phyloP scores from a whole-genome alignment of 2,113 vertebrate species.

The Cairina moschata region DNA sequence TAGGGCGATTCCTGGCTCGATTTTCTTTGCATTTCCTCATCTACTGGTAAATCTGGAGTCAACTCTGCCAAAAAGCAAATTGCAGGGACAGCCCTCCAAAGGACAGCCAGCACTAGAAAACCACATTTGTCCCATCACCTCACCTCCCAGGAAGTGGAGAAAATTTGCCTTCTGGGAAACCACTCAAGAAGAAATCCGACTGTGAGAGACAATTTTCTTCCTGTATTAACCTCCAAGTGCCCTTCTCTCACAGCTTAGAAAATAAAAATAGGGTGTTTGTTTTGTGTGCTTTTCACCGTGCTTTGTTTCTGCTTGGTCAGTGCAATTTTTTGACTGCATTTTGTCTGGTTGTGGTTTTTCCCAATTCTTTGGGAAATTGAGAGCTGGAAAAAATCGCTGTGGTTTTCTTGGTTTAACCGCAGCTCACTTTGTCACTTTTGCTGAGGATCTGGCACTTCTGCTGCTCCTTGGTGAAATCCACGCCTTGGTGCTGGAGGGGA shows the following conservation, averaged over 20 bases:
- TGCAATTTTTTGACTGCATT: background rate
- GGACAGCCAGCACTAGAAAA: accelerated
- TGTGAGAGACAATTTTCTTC: background rate
- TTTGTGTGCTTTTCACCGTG: background rate
- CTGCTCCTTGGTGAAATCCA: background rate
- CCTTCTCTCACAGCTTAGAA: background rate
- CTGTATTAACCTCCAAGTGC: background rate
- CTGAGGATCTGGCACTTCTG: background rate
- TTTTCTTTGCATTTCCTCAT: background rate
- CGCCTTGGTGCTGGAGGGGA: background rate
- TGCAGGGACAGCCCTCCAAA: background rate
- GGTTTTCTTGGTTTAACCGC: background rate
- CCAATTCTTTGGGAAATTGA: background rate
- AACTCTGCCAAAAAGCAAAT: background rate
- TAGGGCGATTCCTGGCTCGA: background rate
- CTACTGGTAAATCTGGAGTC: background rate
- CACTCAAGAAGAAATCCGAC: background rate
- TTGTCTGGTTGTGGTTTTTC: background rate
- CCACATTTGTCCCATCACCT: background rate
- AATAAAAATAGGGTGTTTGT: background rate
- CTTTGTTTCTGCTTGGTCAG: background rate
- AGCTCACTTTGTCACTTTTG: background rate
- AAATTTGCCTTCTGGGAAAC: background rate
- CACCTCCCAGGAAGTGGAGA: background rate
- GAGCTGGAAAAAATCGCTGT: accelerated